Base-by-base conservation (phyloP, 2,888 invertebrate genomes). In the Dryobotodes eremita region DNA sequence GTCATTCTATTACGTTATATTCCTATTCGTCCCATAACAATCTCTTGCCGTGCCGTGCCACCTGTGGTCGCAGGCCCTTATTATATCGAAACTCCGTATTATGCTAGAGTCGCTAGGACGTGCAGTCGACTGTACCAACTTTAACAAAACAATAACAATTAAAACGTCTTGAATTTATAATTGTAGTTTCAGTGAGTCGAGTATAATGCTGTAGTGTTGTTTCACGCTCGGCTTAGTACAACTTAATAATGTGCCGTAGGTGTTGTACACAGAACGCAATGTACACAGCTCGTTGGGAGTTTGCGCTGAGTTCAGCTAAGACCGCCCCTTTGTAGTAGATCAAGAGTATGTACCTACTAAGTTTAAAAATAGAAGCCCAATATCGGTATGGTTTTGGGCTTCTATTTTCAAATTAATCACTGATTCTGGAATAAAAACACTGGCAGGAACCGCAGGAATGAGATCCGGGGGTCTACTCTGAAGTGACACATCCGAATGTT, bases 161-260 rank as follows among this genome's bases (percentile, higher is more conserved):
- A 70, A 80, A 70, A 66, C 36, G 42, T 70, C 10, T 75, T 77
- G 13, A 59, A 77, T 77, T 66, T 71, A 61, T 71, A 31, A 62
- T 59, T 62, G n/a, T 73, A 73, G 73, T 84, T 76, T 72, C 23
- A 70, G 74, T 64, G 69, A 75, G 71, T 46, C 31, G n/a, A 31
- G 73, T 50, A 26, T 71, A 71, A 75, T 53, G 65, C 11, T 66
- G 48, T 68, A 83, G 75, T 82, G 66, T 72, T 71, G 80, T 80
- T 79, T 65, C 71, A 74, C 71, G 65, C 86, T 71, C 20, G 55
- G 70, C 70, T 86, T 77, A 80, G 73, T 77, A 65, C 57, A 84
- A 84, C 64, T 77, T 87, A 71, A 77, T 84, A 73, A 82, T 79
- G 86, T 79, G 81, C 5, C 75, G 77, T 68, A 75, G 74, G 75